Evolutionary conservation across 2,113 vertebrate genomes (phyloP), one percentile per base, ranked within the genome.

Genomic region (Petromus typicus): DNA sequence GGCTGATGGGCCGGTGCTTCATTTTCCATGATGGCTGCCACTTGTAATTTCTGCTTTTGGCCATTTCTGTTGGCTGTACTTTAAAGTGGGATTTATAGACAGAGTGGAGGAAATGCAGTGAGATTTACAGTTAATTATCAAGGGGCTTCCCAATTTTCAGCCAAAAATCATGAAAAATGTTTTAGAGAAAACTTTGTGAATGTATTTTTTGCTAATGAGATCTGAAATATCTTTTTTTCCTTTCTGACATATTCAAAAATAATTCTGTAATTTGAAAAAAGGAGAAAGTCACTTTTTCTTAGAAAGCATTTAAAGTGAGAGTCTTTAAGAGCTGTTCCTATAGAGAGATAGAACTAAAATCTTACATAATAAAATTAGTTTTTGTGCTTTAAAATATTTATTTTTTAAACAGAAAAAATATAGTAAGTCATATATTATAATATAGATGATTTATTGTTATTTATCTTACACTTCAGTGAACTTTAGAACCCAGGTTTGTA

Each of bases 81-180:
- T 89, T 84, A 80, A 91, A 90, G 73, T 85, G 57, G 84, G 67
- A 89, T 91, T 91, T 91, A 80, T 9, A 84, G 81, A 63, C 43
- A 91, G 18, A 61, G 7, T 63, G 54, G 45, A 95, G n/a, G 64
- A 89, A 95, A 89, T 76, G 86, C 90, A 93, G 90, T 75, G 59
- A 81, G 71, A 95, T 90, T n/a, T 89, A 82, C 88, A 87, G 64
- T 87, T 81, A 81, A 95, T 95, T 95, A 71, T 86, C 45, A 84
- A 93, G 27, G 57, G 5, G 11, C 54, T 93, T 90, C 92, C 91
- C 75, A 81, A 32, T 80, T 95, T 91, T 84, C 56, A 95, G 14
- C 13, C 48, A 30, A 59, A 67, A 81, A 79, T 40, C 75, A 67
- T 54, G 20, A 84, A 23, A 75, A 71, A 18, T 69, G 13, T 89